Base-by-base conservation (phyloP, 2,797 vertebrate species). In the Pelobates cultripes region DNA sequence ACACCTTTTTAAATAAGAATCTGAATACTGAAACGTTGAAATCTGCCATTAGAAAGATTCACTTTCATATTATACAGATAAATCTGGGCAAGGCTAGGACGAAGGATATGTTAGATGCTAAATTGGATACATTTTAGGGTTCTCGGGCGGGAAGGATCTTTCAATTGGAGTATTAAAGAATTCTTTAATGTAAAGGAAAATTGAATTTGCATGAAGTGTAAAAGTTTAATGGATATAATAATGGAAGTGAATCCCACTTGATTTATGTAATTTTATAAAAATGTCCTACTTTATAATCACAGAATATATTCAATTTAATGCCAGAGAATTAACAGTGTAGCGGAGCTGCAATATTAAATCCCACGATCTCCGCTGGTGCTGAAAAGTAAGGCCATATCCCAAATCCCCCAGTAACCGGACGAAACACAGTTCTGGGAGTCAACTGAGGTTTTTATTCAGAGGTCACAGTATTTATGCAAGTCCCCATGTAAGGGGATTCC, bases 11-110 rank as follows among this genome's bases (percentile, higher is more conserved):
- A 80, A 60, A 0, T 78, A 88, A 90, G 79, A 12, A 42, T 44
- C 71, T 80, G 72, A 40, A 47, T 75, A 80, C 85, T 87, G 88
- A 86, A 85, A 84, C 89, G 90, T 91, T 91, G 88, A 91, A 89
- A 90, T 74, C 88, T 86, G 82, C 86, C 87, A 89, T 90, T 92
- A 90, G 88, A 8, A 43, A 66, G 60, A 41, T 7, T 5, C 42
- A 74, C 80, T 53, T 70, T 76, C 0, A 0, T 72, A 79, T 41
- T 14, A 13, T 15, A 17, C 75, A 53, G 42, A 70, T 17, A 44
- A 63, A 64, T 47, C 6, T 4, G 14, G 66, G 14, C 14, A 44
- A 64, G 81, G 79, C 81, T 10, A 72, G 51, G 40, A 82, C 82
- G 85, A 15, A 85, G 79, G 77, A 86, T 76, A 73, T 84, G 28